A percentile compares a stretch with the other conserved stretches of the same genome.
These are phyloP conservation scores for Tympanuchus pallidicinctus DNA, from an alignment of 2,113 vertebrate species.

Conservation along the genomic window DNA sequence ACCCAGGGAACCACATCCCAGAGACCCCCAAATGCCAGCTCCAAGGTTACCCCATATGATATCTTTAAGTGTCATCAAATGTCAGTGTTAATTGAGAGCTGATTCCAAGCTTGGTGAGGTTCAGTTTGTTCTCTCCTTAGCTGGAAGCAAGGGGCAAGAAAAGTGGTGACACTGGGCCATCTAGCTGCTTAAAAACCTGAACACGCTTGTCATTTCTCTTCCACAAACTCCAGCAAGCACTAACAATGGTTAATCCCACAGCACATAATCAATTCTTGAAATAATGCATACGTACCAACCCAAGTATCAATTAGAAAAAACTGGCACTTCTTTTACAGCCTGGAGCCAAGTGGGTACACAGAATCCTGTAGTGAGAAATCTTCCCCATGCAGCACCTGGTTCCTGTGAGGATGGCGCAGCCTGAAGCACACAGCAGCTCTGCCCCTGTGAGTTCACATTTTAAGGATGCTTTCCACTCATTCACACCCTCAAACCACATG, in stretches of 20 bases:
- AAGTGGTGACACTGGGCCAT: no score
- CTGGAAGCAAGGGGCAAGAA: no score
- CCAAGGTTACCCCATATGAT: no score
- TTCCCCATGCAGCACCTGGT: not conserved
- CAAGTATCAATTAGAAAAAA: not conserved
- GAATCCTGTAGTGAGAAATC: conserved; percentile 29
- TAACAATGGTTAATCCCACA: no score
- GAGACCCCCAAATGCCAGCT: not conserved
- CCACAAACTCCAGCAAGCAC: no score
- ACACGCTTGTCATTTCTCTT: no score
- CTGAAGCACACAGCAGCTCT: not conserved
- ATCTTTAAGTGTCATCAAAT: no score
- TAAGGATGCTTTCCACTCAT: not conserved
- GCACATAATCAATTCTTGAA: not conserved
- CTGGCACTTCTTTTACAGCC: conserved; percentile 32
- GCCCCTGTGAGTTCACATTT: not conserved
- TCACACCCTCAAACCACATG: not conserved
- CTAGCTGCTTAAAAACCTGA: no score
- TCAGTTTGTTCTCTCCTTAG: no score
- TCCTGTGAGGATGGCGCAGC: not conserved
- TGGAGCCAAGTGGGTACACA: conserved; percentile 57
- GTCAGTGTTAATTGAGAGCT: no score
- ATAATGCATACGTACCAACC: rapidly evolving
- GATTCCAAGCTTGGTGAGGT: no score
- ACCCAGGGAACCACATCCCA: not conserved